Base-by-base conservation (phyloP, 2,888 invertebrate genomes). In the Andricus curvator region DNA sequence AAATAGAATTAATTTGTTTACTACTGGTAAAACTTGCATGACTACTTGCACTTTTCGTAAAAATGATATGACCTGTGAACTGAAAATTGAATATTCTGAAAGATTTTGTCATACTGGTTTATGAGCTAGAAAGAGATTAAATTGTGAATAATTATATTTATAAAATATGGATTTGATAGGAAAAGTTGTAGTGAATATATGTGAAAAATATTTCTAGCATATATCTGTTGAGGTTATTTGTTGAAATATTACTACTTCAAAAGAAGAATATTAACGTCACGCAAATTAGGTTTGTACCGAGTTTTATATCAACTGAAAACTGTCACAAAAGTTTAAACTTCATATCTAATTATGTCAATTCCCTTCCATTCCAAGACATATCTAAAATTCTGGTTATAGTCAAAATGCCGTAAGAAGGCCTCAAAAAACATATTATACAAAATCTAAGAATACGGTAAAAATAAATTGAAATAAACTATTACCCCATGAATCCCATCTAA, bases 31-130 rank as follows among this genome's bases (percentile, higher is more conserved):
- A 66, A 78, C 68, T 79, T 77, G 74, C 74, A 70, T 56, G 15
- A 79, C 25, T 48, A 65, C 22, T 74, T 65, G 62, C 37, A 56
- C 41, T 41, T 66, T 65, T 17, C 15, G 51, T 44, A 44, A 66
- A 78, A 60, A 77, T 51, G 33, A 64, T 56, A 56, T 62, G 65
- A 67, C 79, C 81, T 83, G 78, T 37, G 22, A 65, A 74, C n/a
- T 67, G 62, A 79, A 44, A n/a, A 29, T 48, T 70, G 37, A n/a
- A 68, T 41, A 60, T 48, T 79, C 68, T 67, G 77, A 56, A 78
- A 60, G 68, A 51, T 51, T 51, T 51, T 51, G 6, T 51, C n/a
- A 9, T n/a, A 51, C 9, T n/a, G 8, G 8, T 17, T 51, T 51
- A 15, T 51, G 51, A 9, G 15, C 2, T 51, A 8, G 8, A 20